phyloP scores from a whole-genome alignment of 2,797 vertebrate genomes.

The Chrosomus eos region DNA sequence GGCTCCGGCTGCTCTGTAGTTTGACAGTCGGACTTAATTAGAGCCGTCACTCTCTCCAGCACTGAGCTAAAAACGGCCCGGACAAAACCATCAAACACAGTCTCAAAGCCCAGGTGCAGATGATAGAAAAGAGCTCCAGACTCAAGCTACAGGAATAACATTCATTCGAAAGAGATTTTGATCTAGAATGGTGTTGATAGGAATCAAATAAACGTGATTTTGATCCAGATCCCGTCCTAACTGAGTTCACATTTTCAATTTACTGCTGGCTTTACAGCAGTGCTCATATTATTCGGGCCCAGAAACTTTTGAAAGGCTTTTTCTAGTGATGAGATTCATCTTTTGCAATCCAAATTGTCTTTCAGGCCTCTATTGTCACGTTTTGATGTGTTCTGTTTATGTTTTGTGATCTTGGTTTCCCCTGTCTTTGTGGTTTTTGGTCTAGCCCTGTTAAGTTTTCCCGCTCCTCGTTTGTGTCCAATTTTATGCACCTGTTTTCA shows the following conservation, averaged over 20 bases:
- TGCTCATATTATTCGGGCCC: not conserved
- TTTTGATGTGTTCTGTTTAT: too few relatives aligned
- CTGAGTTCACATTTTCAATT: not conserved
- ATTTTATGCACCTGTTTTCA: too few relatives aligned
- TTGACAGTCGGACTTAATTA: conserved; percentile 13
- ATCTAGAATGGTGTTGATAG: not conserved
- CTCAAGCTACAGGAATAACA: not conserved
- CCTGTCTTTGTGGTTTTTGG: too few relatives aligned
- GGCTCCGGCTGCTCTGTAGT: not conserved
- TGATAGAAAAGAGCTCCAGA: not conserved
- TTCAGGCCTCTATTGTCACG: not conserved
- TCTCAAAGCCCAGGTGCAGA: not conserved
- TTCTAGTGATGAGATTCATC: not conserved
- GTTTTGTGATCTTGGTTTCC: too few relatives aligned
- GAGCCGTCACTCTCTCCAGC: conserved; percentile 5
- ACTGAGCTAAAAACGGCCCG: not conserved
- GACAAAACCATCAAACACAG: not conserved
- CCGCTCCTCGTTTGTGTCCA: too few relatives aligned
- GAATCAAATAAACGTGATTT: not conserved
- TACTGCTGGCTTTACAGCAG: not conserved
- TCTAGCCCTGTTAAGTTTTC: too few relatives aligned
- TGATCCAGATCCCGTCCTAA: not conserved
- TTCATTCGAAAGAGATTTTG: not conserved
- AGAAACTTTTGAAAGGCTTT: not conserved
- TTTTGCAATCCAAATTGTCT: not conserved